Base-by-base conservation (phyloP, 2,113 vertebrate species). In the Microtus oregoni region DNA sequence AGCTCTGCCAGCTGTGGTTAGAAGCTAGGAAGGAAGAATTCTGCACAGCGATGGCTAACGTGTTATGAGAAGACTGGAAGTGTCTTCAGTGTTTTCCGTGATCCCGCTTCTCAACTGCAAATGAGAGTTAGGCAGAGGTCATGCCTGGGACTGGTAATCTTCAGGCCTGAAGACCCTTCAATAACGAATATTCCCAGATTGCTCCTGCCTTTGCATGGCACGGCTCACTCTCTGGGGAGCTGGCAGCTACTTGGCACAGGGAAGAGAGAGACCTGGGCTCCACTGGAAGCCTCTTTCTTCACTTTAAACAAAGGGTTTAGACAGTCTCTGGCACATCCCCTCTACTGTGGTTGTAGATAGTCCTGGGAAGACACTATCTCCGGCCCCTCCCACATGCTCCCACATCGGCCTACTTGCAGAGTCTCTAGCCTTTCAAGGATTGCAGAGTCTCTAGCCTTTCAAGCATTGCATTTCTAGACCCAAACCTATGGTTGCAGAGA, bases 1-100 rank as follows among this genome's bases (percentile, higher is more conserved):
- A 78, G 20, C 86, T 96, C 86, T 61, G 83, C 0, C 97, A 97
- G 77, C 78, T 81, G 82, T 87, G 97, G 93, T 97, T 95, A 96
- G 96, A 98, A 97, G 91, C 93, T n/a, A 58, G 94, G 96, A 91
- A 97, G 92, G 81, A 81, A 79, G 68, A 96, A 97, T 63, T n/a
- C 79, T 76, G 81, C 41, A 93, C 44, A 96, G 55, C 24, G 35
- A 91, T 90, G 89, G 92, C 90, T 90, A 91, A 94, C 67, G 88
- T 65, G 94, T 97, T 85, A 78, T 4, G 76, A 94, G 94, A 92
- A 93, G 90, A 97, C 7, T 70, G 93, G 95, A 97, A 97, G 95
- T 94, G 97, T 96, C 94, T 95, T 38, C 96, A 94, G 73, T 32
- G 82, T 96, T 97, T 97, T 98, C 91, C 95, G 96, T 88, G 91